A percentile compares a stretch with the other conserved stretches of the same genome.
Evolutionary conservation across 2,888 invertebrate genomes (phyloP).

Genomic region (Eurytoma adleriae): DNA sequence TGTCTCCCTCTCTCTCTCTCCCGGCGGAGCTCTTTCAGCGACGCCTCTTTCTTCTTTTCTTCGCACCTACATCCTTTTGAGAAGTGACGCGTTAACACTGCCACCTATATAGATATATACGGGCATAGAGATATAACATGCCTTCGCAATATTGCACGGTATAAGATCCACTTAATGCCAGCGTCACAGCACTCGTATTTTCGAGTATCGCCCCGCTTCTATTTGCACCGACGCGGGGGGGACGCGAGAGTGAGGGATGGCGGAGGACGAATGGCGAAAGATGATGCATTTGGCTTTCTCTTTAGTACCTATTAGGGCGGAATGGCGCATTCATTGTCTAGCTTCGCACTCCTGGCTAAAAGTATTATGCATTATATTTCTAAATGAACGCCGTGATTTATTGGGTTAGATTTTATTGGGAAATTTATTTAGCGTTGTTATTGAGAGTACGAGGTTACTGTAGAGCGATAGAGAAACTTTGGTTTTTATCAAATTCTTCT

Average conservation of each 20-base stretch:
- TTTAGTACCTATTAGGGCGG: background rate
- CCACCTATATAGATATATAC: background rate
- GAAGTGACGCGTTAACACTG: background rate
- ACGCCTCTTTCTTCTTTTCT: background rate
- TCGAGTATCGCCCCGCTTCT: conserved; percentile 26
- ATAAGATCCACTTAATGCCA: conserved; percentile 33
- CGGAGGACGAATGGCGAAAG: background rate
- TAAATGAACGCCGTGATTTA: no score
- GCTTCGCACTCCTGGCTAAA: background rate
- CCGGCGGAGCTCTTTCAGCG: background rate
- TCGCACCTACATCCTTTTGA: background rate
- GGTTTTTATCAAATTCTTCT: no score
- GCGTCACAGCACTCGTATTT: conserved; percentile 25
- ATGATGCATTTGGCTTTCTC: conserved; percentile 5
- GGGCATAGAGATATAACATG: background rate
- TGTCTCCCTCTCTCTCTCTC: background rate
- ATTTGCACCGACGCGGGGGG: background rate
- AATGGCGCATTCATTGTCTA: background rate
- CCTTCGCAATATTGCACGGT: conserved; percentile 9
- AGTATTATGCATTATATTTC: no score
- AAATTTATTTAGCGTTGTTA: no score
- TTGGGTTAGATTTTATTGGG: no score
- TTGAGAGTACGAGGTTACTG: no score
- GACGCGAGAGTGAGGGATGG: background rate
- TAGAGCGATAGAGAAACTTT: no score